phyloP scores from a whole-genome alignment of 2,113 vertebrate genomes.

The Pseudopipra pipra region DNA sequence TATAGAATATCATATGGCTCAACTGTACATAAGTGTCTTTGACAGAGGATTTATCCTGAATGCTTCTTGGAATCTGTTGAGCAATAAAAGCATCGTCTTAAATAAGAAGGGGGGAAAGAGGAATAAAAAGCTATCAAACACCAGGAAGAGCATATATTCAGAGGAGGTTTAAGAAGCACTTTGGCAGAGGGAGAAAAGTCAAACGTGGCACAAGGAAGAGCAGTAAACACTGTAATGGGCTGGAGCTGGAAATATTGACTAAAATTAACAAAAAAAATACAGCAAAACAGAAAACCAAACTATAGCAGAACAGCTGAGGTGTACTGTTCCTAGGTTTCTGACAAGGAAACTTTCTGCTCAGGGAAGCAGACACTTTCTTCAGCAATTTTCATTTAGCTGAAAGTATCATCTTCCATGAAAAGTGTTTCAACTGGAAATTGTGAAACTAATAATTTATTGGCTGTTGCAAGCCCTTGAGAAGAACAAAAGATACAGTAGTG shows the following conservation, averaged over 20 bases:
- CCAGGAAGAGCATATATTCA: neutral
- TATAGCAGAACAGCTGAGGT: neutral
- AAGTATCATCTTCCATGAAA: conserved; percentile 23
- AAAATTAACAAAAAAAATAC: neutral
- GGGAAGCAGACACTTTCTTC: neutral
- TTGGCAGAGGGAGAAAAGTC: neutral
- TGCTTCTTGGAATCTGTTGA: conserved; percentile 37
- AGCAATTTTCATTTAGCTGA: neutral
- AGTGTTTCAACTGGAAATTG: neutral
- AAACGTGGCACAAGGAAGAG: neutral
- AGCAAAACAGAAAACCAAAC: neutral
- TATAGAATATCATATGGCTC: conserved; percentile 14
- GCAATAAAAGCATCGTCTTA: conserved; percentile 37
- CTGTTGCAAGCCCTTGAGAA: conserved; percentile 13
- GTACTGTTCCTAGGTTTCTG: neutral
- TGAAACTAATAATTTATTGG: conserved; percentile 19
- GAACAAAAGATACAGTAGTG: neutral
- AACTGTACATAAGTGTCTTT: conserved; percentile 41
- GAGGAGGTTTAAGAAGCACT: conserved; percentile 3
- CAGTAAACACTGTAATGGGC: neutral
- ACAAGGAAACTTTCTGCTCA: neutral
- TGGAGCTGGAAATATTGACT: neutral
- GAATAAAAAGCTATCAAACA: conserved; percentile 16
- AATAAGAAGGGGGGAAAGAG: conserved; percentile 5
- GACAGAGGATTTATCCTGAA: conserved; percentile 51